A percentile compares a stretch with the other conserved stretches of the same genome.
Conservation (phyloP, 2,888 invertebrate species). For the Meliscaeva auricollis region DNA sequence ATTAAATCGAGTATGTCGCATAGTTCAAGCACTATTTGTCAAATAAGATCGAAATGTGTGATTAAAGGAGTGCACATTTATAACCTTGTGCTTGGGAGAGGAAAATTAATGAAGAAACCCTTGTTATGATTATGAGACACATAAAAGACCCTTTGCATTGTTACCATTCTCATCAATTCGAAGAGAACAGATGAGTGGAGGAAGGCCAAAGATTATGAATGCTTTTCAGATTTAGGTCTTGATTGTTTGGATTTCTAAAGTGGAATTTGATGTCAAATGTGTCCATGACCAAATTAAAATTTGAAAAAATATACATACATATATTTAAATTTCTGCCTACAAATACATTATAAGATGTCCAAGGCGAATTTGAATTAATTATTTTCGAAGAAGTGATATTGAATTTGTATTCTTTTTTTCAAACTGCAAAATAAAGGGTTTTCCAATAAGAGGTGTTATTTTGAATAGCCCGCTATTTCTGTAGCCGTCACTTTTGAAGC, state of each 20-base stretch:
- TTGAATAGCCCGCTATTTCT: no score
- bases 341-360: not conserved
- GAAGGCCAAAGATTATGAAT: slow-evolving; percentile 6
- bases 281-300: slow-evolving; percentile 30
- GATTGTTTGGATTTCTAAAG: slow-evolving; percentile 25
- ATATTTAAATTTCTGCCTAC: slow-evolving; percentile 1
- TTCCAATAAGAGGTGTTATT: no score
- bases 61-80: slow-evolving; percentile 46
- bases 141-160: slow-evolving; percentile 25
- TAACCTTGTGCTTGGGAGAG: slow-evolving; percentile 22
- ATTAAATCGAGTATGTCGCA: slow-evolving; percentile 36
- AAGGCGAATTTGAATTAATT: not conserved
- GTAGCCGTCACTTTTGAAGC: no score
- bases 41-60: slow-evolving; percentile 37
- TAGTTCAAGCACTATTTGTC: slow-evolving; percentile 65
- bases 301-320: not conserved
- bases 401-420: no score
- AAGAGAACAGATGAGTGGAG: not conserved
- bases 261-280: slow-evolving; percentile 1
- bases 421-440: no score
- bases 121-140: not conserved
- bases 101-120: slow-evolving; percentile 17
- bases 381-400: no score
- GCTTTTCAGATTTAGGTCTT: slow-evolving; percentile 27
- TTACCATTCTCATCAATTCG: not conserved